A percentile compares a stretch with the other conserved stretches of the same genome.
phyloP scores from a whole-genome alignment of 2,113 vertebrate genomes.

The Spilogale gracilis region DNA sequence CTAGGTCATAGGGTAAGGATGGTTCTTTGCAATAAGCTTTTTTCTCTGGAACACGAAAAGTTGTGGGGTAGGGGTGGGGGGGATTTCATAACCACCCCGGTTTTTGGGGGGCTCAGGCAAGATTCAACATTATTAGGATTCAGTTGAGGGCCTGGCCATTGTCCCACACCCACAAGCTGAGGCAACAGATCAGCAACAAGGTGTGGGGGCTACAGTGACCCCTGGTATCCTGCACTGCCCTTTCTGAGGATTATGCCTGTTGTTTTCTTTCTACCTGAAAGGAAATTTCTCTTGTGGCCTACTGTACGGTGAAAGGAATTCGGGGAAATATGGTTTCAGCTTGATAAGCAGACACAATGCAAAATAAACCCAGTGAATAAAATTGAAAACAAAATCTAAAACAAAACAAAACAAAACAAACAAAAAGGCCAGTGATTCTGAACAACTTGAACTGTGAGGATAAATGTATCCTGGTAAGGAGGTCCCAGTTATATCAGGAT shows the following conservation, averaged over 20 bases:
- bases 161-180: no score
- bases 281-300: not conserved
- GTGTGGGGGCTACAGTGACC: not conserved
- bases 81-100: not conserved
- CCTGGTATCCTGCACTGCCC: not conserved
- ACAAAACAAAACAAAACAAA: not conserved
- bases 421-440: not conserved
- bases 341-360: not conserved
- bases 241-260: not conserved
- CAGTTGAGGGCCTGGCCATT: not conserved
- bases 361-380: not conserved
- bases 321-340: not conserved
- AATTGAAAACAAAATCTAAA: not conserved
- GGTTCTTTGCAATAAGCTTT: not conserved
- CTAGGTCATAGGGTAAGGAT: not conserved
- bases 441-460: not conserved
- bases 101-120: not conserved
- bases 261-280: not conserved
- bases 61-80: not conserved
- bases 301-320: not conserved
- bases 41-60: not conserved
- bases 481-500: not conserved
- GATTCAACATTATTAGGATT: not conserved
- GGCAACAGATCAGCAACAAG: no score
- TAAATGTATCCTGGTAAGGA: not conserved